Conservation (phyloP, 1,140 invertebrate genomes). For the Asobara japonica region DNA sequence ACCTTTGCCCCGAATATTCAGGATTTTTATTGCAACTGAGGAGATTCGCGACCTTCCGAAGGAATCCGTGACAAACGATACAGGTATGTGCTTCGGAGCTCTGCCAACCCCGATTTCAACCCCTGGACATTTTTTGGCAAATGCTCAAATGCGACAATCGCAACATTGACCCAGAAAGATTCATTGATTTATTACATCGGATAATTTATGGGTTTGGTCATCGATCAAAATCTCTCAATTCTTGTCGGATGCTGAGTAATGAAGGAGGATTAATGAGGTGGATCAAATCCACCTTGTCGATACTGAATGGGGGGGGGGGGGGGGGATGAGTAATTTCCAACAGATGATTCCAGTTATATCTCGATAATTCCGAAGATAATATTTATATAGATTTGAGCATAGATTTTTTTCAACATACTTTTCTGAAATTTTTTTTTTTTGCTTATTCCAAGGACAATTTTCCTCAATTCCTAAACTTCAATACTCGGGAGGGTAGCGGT, state of each 20-base stretch:
- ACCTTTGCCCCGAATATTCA: neutral
- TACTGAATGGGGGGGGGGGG: no score
- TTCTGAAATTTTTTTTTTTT: no score
- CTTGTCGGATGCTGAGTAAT: neutral
- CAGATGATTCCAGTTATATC: no score
- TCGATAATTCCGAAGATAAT: no score
- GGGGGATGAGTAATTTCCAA: no score
- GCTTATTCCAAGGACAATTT: no score
- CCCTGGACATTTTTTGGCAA: constrained; percentile 13
- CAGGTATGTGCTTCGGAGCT: neutral
- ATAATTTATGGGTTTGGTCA: neutral
- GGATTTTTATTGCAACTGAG: neutral
- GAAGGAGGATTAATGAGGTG: neutral
- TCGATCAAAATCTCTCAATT: neutral
- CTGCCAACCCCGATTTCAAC: neutral
- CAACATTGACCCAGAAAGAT: constrained; percentile 8
- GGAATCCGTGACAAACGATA: neutral
- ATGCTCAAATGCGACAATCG: neutral
- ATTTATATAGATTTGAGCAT: no score
- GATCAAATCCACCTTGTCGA: neutral
- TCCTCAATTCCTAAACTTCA: no score
- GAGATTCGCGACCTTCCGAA: neutral
- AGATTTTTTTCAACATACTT: no score
- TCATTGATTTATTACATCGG: neutral
- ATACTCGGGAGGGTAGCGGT: no score